Base-by-base conservation (phyloP, 2,797 vertebrate genomes). In the Enteromius mattozi region DNA sequence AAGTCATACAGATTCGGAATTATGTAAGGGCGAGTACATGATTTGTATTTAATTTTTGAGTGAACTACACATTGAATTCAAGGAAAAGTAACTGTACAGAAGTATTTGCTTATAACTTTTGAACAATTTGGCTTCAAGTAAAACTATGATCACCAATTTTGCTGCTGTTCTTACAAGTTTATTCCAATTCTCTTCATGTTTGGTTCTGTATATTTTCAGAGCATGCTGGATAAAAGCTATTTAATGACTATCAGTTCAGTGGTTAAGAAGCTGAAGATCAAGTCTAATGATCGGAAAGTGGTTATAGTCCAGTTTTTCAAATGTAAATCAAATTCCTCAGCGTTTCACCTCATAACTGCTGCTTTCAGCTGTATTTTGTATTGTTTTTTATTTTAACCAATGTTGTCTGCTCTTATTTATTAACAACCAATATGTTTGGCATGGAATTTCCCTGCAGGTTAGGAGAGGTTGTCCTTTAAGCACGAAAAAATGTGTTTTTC, bases 381-480 rank as follows among this genome's bases (percentile, higher is more conserved):
- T 12, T 24, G 16, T 33, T 80, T 69, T 42, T 42, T 42, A 42
- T 54, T 79, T 49, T 6, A 35, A 24, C 19, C 4, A 35, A 33
- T 30, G 24, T 33, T 33, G 27, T 65, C 61, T 65, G 27, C 16
- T 65, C 16, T 24, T 72, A 63, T 81, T 51, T 70, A 74, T 74
- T 61, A 63, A 40, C 35, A 68, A 69, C 27, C 40, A 40, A 6
- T 27, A 61, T 79, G 40, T 76, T 80, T 75, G 51, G 5, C 40
- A 63, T 45, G 21, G 49, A 47, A 79, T 19, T 47, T 63, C 6
- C 19, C 47, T 78, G 30, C 45, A 13, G 27, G 66, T 82, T 59
- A 66, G 17, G 76, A 85, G 27, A 37, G 61, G 24, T 30, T 51
- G 37, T 69, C 69, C 17, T 65, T 51, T 65, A 79, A 79, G 40